These are phyloP conservation scores for Chelonus insularis DNA, from an alignment of 1,140 invertebrate genomes.

Conservation along the genomic window DNA sequence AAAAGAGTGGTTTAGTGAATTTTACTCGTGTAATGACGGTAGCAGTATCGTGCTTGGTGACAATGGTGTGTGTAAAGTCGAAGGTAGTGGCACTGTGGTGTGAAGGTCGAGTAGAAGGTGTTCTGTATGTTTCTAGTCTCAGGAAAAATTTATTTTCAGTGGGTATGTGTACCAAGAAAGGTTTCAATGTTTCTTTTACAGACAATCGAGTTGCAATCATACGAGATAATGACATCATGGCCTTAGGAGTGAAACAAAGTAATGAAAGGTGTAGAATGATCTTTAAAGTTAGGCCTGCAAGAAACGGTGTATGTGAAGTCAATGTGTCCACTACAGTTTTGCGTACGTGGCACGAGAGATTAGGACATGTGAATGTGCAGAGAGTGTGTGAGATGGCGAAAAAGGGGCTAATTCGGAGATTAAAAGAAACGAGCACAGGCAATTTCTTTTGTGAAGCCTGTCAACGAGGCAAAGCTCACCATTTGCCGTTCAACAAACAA, in stretches of 20 bases:
- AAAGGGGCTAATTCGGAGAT: conserved; percentile 14
- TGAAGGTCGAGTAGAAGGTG: conserved; percentile 25
- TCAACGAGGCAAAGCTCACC: conserved; percentile 30
- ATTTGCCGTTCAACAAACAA: too few species aligned
- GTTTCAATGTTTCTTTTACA: conserved; percentile 30
- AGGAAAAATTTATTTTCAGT: conserved; percentile 40
- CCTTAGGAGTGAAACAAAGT: conserved; percentile 16
- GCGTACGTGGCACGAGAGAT: conserved; percentile 25
- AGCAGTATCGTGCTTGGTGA: conserved; percentile 31
- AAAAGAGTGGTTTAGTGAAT: conserved; percentile 33
- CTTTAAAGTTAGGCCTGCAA: conserved; percentile 16
- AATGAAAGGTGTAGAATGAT: conserved; percentile 31
- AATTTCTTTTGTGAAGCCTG: conserved; percentile 35
- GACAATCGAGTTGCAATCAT: conserved; percentile 21
- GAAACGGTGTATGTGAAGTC: background rate
- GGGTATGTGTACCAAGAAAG: conserved; percentile 26
- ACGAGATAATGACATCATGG: conserved; percentile 21
- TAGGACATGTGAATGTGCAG: conserved; percentile 26
- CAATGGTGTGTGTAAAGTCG: conserved; percentile 18
- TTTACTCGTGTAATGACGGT: background rate
- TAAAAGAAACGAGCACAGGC: background rate
- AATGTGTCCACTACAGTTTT: conserved; percentile 13
- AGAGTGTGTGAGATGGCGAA: conserved; percentile 17
- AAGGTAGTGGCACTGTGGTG: conserved; percentile 26
- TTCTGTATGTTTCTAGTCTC: conserved; percentile 33